These are phyloP conservation scores for Periplaneta americana DNA, from an alignment of 1,140 invertebrate genomes.

Conservation along the genomic window DNA sequence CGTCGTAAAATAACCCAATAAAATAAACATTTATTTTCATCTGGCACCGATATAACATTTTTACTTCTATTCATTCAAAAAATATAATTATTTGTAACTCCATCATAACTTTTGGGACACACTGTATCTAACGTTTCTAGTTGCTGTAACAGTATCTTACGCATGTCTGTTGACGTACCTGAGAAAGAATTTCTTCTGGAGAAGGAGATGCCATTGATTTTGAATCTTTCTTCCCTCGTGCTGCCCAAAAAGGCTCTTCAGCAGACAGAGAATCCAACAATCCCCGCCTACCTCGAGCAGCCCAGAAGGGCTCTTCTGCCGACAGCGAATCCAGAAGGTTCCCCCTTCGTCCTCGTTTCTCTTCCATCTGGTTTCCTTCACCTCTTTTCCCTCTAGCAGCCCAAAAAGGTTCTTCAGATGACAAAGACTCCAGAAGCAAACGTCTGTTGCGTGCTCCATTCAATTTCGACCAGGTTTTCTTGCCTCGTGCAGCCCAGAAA, in stretches of 20 bases:
- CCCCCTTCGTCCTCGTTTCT: background rate
- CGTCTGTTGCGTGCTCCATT: no score
- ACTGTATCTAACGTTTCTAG: no score
- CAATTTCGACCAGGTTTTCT: no score
- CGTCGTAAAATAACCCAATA: no score
- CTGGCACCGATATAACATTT: no score
- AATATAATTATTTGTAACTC: no score
- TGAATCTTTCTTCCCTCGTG: background rate
- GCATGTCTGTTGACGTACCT: background rate
- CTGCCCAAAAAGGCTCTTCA: conserved; percentile 2
- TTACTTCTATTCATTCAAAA: no score
- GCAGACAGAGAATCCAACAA: background rate
- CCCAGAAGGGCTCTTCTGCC: conserved; percentile 7
- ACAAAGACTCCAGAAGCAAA: no score
- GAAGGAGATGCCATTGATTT: background rate
- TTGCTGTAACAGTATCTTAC: no score
- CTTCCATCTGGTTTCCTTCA: background rate
- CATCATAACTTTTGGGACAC: no score
- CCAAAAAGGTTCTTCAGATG: background rate
- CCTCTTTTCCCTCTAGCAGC: background rate
- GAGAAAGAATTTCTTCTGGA: background rate
- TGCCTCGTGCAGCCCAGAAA: no score
- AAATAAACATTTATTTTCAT: no score
- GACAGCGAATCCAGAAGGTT: background rate
- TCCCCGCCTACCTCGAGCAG: background rate